Conservation (phyloP, 2,888 invertebrate species). For the Noctua pronuba region DNA sequence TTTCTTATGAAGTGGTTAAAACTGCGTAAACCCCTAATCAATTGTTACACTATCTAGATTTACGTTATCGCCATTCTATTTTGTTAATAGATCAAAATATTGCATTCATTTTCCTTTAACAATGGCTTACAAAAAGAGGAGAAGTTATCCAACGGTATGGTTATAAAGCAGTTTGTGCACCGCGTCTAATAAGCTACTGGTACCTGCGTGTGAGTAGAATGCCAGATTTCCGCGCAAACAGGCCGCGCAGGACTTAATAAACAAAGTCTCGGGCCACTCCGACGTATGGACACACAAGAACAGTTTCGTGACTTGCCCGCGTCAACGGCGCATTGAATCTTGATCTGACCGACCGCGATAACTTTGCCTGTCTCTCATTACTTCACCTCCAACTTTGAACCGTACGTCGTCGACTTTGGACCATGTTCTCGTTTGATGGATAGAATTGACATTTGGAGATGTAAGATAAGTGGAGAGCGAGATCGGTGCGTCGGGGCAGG, state of each 20-base stretch:
- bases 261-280: conserved; percentile 32
- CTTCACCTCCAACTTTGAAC: conserved; percentile 61
- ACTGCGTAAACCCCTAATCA: conserved; percentile 10
- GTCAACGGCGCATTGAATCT: conserved; percentile 83
- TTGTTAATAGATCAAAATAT: conserved; percentile 21
- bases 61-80: conserved; percentile 29
- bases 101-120: conserved; percentile 3
- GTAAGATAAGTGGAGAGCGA: conserved; percentile 73
- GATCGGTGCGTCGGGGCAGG: conserved; percentile 75
- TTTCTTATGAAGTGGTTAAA: background rate
- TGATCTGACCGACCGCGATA: conserved; percentile 76
- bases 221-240: conserved; percentile 40
- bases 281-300: conserved; percentile 66
- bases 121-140: conserved; percentile 14
- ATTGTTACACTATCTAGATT: conserved; percentile 21
- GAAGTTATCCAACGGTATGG: conserved; percentile 29
- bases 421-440: conserved; percentile 37
- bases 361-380: conserved; percentile 58
- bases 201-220: conserved; percentile 47
- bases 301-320: conserved; percentile 81
- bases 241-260: conserved; percentile 31
- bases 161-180: conserved; percentile 44
- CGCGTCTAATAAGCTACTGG: conserved; percentile 36
- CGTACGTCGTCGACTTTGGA: conserved; percentile 59
- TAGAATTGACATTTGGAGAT: conserved; percentile 61